Evolutionary conservation across 2,888 invertebrate genomes (phyloP).

Genomic region (Tetranychus piercei): DNA sequence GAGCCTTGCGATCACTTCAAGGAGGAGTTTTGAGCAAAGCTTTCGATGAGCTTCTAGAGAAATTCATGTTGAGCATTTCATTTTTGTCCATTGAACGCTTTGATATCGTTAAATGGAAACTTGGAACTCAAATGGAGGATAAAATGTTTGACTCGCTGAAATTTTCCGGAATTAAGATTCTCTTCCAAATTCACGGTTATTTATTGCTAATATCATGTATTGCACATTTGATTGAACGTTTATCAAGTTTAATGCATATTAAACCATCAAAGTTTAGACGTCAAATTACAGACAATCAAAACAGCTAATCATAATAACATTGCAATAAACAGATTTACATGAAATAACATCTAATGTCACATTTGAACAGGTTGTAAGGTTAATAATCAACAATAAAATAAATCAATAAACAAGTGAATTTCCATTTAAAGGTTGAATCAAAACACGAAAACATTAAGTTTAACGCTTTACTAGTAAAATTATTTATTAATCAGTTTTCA

Average conservation of each 20-base stretch:
- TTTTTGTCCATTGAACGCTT: neutral
- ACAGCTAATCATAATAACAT: too few species aligned
- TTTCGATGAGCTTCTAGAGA: neutral
- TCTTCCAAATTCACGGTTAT: neutral
- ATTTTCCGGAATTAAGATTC: neutral
- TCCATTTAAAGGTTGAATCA: too few species aligned
- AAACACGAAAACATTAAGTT: too few species aligned
- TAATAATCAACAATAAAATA: too few species aligned
- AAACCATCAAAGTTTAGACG: too few species aligned
- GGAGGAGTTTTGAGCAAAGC: neutral
- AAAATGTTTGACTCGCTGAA: neutral
- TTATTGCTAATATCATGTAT: neutral
- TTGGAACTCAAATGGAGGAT: neutral
- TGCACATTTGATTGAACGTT: neutral
- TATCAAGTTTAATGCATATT: neutral
- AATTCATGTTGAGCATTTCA: neutral
- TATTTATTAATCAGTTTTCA: too few species aligned
- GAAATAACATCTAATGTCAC: too few species aligned
- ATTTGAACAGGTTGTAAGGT: too few species aligned
- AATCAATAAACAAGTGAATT: too few species aligned
- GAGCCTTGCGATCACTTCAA: neutral
- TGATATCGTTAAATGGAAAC: neutral
- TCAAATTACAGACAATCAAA: too few species aligned
- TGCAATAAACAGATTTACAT: too few species aligned
- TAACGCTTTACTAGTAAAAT: too few species aligned